Conservation (phyloP, 2,888 invertebrate genomes). For the Pilophorus perplexus region DNA sequence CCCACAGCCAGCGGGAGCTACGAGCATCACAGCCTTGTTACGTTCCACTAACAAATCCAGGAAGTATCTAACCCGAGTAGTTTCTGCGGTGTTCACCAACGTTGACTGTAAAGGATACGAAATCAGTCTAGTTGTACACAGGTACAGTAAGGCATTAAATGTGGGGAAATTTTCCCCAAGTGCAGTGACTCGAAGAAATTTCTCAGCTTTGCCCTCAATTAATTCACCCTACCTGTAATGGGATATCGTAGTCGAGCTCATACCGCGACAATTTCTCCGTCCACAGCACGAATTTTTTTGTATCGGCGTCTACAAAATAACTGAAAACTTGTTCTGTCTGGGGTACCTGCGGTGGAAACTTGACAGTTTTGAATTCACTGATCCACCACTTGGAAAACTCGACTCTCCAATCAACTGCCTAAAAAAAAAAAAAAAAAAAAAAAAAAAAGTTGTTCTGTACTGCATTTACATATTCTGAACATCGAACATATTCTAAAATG, state of each 20-base stretch:
- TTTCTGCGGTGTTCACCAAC: conserved; percentile 85
- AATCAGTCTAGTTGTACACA: too few species aligned
- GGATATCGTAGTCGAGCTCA: conserved; percentile 81
- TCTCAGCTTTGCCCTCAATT: too few species aligned
- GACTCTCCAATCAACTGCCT: conserved; percentile 84
- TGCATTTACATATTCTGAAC: background rate
- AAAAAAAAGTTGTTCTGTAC: background rate
- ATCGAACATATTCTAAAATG: background rate
- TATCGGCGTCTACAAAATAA: conserved; percentile 82
- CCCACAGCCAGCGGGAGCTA: conserved; percentile 85
- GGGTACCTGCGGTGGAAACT: conserved; percentile 64
- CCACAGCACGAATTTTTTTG: conserved; percentile 85
- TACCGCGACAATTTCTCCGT: conserved; percentile 73
- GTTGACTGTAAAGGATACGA: conserved; percentile 59
- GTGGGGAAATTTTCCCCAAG: too few species aligned
- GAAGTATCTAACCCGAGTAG: conserved; percentile 81
- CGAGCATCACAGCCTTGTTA: conserved; percentile 83
- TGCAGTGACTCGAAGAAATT: too few species aligned
- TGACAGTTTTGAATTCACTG: conserved; percentile 86
- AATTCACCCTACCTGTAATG: conserved; percentile 85
- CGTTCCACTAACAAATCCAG: conserved; percentile 77
- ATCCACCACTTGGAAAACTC: conserved; percentile 96
- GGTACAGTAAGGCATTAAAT: too few species aligned
- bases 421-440: conserved; percentile 50
- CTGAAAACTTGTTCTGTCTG: conserved; percentile 77